Percentiles rank a stretch among this genome's conserved stretches.
phyloP scores from a whole-genome alignment of 2,888 invertebrate species.

The Plebejus argus region DNA sequence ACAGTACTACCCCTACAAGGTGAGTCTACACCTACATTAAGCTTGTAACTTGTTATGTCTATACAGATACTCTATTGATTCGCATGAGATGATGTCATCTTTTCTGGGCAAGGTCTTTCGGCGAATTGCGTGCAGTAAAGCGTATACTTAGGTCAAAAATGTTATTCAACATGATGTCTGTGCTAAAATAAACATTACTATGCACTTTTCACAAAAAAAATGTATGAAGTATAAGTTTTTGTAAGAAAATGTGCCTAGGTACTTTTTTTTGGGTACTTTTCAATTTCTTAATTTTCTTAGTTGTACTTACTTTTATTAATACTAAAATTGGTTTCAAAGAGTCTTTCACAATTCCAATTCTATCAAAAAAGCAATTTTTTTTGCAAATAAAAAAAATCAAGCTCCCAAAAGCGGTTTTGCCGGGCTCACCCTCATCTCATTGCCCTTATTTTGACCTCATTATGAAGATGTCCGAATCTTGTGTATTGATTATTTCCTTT shows the following conservation, averaged over 20 bases:
- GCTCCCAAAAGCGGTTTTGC: background rate
- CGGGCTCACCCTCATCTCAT: background rate
- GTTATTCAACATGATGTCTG: constrained; percentile 27
- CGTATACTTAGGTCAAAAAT: constrained; percentile 41
- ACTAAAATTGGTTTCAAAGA: too few relatives aligned
- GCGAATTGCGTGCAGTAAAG: constrained; percentile 42
- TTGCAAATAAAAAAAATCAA: background rate
- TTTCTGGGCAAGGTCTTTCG: constrained; percentile 55
- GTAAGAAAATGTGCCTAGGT: too few relatives aligned
- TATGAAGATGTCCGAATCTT: background rate
- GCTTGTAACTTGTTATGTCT: constrained; percentile 46
- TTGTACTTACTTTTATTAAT: too few relatives aligned
- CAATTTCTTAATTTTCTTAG: too few relatives aligned
- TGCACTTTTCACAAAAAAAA: background rate
- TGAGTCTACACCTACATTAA: constrained; percentile 71
- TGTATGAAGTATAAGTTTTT: background rate
- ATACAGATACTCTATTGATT: constrained; percentile 54
- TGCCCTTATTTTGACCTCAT: background rate
- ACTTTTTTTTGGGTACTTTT: too few relatives aligned
- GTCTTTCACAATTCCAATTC: too few relatives aligned
- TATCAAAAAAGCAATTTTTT: too few relatives aligned
- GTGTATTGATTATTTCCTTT: background rate
- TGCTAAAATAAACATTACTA: constrained; percentile 6
- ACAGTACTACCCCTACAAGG: constrained; percentile 94
- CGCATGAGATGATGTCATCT: constrained; percentile 74